A percentile compares a stretch with the other conserved stretches of the same genome.
These are phyloP conservation scores for Listronotus bonariensis DNA, from an alignment of 1,140 invertebrate species.

Conservation along the genomic window DNA sequence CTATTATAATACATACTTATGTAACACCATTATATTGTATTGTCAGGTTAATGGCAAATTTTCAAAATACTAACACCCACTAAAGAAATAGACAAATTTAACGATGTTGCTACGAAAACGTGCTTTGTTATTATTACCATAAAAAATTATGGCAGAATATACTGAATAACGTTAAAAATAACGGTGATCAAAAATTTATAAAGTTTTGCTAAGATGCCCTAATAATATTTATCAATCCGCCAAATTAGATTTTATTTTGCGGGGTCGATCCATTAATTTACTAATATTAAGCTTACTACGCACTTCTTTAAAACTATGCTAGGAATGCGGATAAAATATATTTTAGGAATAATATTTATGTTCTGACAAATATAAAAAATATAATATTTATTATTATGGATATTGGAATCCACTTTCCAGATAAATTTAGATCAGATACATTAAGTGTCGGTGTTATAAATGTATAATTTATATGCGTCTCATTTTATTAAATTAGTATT, in stretches of 20 bases:
- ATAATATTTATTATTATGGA: constrained; percentile 2
- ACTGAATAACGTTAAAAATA: too few relatives aligned
- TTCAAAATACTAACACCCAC: background rate
- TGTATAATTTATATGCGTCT: background rate
- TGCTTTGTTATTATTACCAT: too few relatives aligned
- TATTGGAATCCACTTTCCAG: background rate
- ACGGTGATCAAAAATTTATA: too few relatives aligned
- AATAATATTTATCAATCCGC: too few relatives aligned
- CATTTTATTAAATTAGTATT: too few relatives aligned
- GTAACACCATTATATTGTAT: background rate
- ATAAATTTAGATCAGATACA: background rate
- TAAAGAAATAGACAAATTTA: background rate
- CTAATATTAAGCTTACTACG: constrained; percentile 1
- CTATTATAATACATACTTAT: too few relatives aligned
- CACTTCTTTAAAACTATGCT: constrained; percentile 25
- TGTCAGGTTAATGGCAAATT: background rate
- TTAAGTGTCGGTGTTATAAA: background rate
- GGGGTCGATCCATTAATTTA: background rate
- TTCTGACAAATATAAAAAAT: background rate
- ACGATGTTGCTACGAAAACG: too few relatives aligned
- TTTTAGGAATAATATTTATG: constrained; percentile 14
- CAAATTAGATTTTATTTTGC: background rate
- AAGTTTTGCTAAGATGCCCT: too few relatives aligned
- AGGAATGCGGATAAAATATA: constrained; percentile 24
- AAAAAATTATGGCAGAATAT: too few relatives aligned